A percentile compares a stretch with the other conserved stretches of the same genome.
These are phyloP conservation scores for Notechis scutatus DNA, from an alignment of 2,113 vertebrate genomes.

Conservation along the genomic window DNA sequence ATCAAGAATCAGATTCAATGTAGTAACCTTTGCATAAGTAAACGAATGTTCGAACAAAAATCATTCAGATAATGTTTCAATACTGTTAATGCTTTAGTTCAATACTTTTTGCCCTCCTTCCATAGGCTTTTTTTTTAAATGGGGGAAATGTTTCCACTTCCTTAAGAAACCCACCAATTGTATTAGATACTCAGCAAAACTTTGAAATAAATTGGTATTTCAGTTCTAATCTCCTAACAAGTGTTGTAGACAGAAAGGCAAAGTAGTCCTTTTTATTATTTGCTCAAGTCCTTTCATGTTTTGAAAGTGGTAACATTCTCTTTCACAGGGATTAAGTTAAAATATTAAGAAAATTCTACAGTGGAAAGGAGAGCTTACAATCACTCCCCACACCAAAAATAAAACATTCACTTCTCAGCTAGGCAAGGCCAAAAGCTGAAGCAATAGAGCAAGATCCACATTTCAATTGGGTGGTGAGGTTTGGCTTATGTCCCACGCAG, in stretches of 20 bases:
- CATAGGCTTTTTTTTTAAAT: slow-evolving; percentile 65
- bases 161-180: slow-evolving; percentile 56
- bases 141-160: slow-evolving; percentile 45
- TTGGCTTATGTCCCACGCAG: slow-evolving; percentile 26
- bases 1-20: not conserved
- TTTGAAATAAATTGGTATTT: slow-evolving; percentile 50
- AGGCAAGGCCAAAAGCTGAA: not conserved
- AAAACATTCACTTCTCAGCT: slow-evolving; percentile 54
- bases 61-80: slow-evolving; percentile 30
- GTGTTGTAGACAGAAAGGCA: slow-evolving; percentile 51
- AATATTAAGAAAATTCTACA: not conserved
- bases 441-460: slow-evolving; percentile 22
- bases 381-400: not conserved
- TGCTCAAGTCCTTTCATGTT: slow-evolving; percentile 22
- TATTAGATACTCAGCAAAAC: slow-evolving; percentile 48
- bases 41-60: slow-evolving; percentile 28
- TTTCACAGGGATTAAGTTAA: slow-evolving; percentile 43
- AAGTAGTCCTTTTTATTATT: slow-evolving; percentile 30
- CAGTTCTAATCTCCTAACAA: slow-evolving; percentile 55
- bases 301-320: slow-evolving; percentile 45
- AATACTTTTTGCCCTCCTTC: slow-evolving; percentile 46
- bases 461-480: slow-evolving; percentile 2
- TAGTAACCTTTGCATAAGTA: slow-evolving; percentile 41
- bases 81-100: slow-evolving; percentile 2
- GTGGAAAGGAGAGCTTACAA: not conserved